Percentiles rank a stretch among this genome's conserved stretches.
Evolutionary conservation across 2,113 vertebrate genomes (phyloP).

Genomic region (Dicerorhinus sumatrensis): DNA sequence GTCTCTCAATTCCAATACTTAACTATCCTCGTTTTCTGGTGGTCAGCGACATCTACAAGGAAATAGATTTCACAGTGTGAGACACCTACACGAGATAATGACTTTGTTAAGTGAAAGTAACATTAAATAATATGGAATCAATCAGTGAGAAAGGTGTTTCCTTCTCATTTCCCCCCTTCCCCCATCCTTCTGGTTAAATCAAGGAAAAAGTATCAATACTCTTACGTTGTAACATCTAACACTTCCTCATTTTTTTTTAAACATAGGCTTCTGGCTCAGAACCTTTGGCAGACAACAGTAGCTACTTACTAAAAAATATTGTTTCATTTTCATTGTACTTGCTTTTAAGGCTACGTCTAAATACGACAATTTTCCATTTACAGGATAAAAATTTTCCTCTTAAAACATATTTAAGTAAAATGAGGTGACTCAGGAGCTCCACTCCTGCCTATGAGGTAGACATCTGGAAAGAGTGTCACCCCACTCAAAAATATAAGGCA

Average conservation of each 20-base stretch:
- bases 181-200: background rate
- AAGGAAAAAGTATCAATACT: background rate
- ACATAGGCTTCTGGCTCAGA: background rate
- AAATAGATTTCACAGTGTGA: background rate
- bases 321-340: background rate
- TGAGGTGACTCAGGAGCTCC: background rate
- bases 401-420: conserved; percentile 12
- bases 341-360: conserved; percentile 38
- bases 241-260: background rate
- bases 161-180: background rate
- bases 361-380: background rate
- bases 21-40: background rate
- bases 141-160: background rate
- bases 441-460: background rate
- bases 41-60: background rate
- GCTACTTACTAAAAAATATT: background rate
- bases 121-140: background rate
- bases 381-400: background rate
- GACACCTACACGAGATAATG: background rate
- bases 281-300: background rate
- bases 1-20: background rate
- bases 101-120: conserved; percentile 28
- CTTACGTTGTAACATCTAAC: background rate
- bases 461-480: background rate
- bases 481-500: background rate